Evolutionary conservation across 1,140 invertebrate genomes (phyloP), one percentile per base, ranked within the genome.

Genomic region (Hetaerina americana): DNA sequence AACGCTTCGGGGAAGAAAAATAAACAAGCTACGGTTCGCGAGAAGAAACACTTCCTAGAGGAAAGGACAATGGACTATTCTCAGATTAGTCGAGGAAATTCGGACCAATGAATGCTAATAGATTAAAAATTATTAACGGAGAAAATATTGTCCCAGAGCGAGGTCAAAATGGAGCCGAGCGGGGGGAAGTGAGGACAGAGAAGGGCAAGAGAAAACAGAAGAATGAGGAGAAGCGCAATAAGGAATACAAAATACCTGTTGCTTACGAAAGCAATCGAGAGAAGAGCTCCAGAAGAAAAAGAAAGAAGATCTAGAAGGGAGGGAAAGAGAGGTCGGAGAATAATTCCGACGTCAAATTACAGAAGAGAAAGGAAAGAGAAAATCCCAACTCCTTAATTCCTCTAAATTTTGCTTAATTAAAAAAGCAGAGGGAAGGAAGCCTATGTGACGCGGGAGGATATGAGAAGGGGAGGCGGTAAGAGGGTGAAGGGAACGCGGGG

Each of bases 361-460:
- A 57, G 40, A 12, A 57, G 22, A 18, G 22, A 57, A 57, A 57
- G 2, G 40, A 57, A 57, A n/a, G 40, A n/a, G 40, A 57, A 57
- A 10, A 40, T 8, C 31, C 31, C 6, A 40, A 40, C 31, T 40
- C 40, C 40, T 57, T 57, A 57, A 57, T 57, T 57, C 40, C 40
- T n/a, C 40, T n/a, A 57, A 57, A 57, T 57, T 57, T n/a, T 57
- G 40, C 40, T 57, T 57, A 57, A 57, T 57, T 57, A 57, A 57
- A 57, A 57, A 57, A 40, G 10, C 15, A n/a, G 40, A 57, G 15
- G 22, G 22, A 57, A 57, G 40, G 31, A 40, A 40, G 31, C 18
- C 31, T 40, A 40, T 40, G 6, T 40, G 31, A 40, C 31, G 31
- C 6, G 18, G 18, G 31, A 40, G 18, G 31, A 40, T 8, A 18